Conservation (phyloP, 2,888 invertebrate genomes). For the Microdon myrmicae region DNA sequence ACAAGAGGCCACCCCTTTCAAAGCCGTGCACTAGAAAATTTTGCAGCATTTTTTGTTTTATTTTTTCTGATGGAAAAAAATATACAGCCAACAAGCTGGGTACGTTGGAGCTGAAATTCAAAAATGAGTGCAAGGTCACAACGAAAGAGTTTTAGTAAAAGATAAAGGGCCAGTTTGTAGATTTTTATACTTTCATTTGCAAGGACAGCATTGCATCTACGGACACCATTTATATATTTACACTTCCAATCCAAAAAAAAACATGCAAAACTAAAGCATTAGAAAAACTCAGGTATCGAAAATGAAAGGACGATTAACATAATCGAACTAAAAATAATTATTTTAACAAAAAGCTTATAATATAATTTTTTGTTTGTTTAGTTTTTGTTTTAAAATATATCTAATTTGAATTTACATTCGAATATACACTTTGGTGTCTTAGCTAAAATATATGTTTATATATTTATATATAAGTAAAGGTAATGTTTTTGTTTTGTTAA, state of each 20-base stretch:
- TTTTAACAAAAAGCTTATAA: constrained; percentile 4
- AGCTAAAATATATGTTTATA: constrained; percentile 14
- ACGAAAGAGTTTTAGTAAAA: background rate
- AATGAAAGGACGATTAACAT: constrained; percentile 1
- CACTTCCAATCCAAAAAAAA: constrained; percentile 3
- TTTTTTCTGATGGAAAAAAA: background rate
- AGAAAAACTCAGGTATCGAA: constrained; percentile 8
- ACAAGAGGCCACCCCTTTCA: no score
- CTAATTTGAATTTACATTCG: constrained; percentile 17
- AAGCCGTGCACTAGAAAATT: no score
- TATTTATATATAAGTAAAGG: background rate
- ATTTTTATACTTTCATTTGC: no score
- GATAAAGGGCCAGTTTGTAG: no score
- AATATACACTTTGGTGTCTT: constrained; percentile 31
- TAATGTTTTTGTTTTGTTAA: constrained; percentile 14
- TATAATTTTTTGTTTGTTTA: background rate
- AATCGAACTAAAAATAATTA: constrained; percentile 8
- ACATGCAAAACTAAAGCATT: constrained; percentile 28
- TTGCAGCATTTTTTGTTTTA: background rate
- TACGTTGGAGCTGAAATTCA: no score
- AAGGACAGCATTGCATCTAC: no score
- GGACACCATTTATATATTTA: background rate
- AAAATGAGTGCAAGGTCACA: no score
- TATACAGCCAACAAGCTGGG: no score
- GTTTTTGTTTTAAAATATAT: constrained; percentile 23